Evolutionary conservation across 2,797 vertebrate species (phyloP), one percentile per base, ranked within the genome.

Genomic region (Apodemus agrarius): DNA sequence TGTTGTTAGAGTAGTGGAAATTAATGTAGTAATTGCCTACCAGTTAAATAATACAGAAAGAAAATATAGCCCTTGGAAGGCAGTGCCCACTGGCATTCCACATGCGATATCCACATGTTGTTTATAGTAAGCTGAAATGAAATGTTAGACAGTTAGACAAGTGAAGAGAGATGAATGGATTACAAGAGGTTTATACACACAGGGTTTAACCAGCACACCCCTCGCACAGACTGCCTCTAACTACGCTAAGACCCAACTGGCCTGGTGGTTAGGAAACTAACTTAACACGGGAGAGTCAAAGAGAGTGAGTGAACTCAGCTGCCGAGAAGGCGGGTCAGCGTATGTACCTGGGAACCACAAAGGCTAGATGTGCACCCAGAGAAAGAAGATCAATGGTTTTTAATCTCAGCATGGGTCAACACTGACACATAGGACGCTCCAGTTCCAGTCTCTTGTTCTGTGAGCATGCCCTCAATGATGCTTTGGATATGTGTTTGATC

Each of bases 131-230:
- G 69, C 79, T 94, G 96, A 97, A 98, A 97, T 96, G 65, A 97
- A 97, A 98, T 96, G 61, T 93, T 95, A 98, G 90, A 97, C 59
- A 90, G 89, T 90, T 96, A 84, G 96, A 94, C 95, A 97, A 97
- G 46, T 92, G 93, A 93, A 40, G 93, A 96, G 87, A 95, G 80
- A 91, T 95, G 89, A 97, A 96, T 93, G 84, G 40, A 93, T 94
- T 96, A 84, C 93, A 94, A 96, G 57, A 78, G 59, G 69, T 0
- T 86, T 59, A 59, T 93, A 76, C 84, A 24, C 43, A 86, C 69
- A 72, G 3, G 79, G 24, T 24, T 81, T 81, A 57, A 57, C 24
- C 11, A 7, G 34, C 5, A 4, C 34, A 1, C 6, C 52, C 21
- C 21, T n/a, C 2, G 21, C 19, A 16, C 24, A 80, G 52, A 80